Evolutionary conservation across 1,140 invertebrate genomes (phyloP), one percentile per base, ranked within the genome.

Genomic region (Ditylenchus dipsaci): DNA sequence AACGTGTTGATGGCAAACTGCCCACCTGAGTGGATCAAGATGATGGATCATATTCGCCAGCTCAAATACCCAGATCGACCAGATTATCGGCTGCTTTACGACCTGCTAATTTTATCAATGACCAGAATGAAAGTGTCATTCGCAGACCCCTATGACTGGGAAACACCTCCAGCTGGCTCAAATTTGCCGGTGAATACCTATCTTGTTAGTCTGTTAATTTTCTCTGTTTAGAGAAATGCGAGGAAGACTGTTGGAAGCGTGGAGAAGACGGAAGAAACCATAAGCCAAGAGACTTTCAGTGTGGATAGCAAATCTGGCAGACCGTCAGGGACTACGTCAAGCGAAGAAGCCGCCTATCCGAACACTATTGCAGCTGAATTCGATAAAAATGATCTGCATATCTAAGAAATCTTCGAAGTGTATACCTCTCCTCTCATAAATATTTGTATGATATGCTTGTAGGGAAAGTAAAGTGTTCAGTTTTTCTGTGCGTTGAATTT

Each of bases 31-130:
- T 71, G 77, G 38, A 17, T 47, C 9, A 45, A 42, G 13, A 79
- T 78, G 43, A 57, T 65, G 53, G 72, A 74, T 5, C 78, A 78
- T 26, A 53, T 78, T 45, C 43, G 65, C 29, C 57, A 60, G 1
- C 49, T 79, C 15, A 30, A 45, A 30, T 78, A 78, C 71, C 45
- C 63, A 17, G 30, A 27, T 56, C 75, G 76, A 9, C 76, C 76
- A 1, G 70, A 78, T 68, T 78, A 78, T 64, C 53, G 53, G 7
- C 58, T 72, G 15, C 30, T 78, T 21, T 78, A 81, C 53, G 15
- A 53, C 23, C 8, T 53, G 49, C 49, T 53, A 8, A 53, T 26
- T 7, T 8, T 5, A 26, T 21, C 49, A 53, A 53, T 53, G 3
- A 26, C 49, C 15, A 19, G 49, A 19, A 19, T 53, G n/a, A 53